phyloP scores from a whole-genome alignment of 1,140 invertebrate species.

The Heliothis virescens region DNA sequence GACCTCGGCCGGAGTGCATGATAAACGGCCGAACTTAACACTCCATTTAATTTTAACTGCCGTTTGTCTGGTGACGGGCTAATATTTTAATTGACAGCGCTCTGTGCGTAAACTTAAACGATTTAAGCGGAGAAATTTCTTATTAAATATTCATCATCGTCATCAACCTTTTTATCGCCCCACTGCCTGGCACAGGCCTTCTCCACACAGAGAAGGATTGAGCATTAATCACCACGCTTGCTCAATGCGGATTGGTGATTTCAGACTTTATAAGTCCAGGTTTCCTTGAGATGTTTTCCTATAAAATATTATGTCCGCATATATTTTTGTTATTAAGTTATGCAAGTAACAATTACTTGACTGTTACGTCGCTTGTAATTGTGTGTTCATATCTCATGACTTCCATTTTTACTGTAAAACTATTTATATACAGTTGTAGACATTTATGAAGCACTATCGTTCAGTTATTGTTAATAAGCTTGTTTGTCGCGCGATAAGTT shows the following conservation, averaged over 20 bases:
- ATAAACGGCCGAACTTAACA: conserved; percentile 49
- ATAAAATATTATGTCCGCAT: too few species aligned
- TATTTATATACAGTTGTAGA: neutral
- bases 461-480: conserved; percentile 33
- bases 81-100: conserved; percentile 38
- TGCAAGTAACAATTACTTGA: neutral
- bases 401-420: conserved; percentile 32
- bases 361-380: neutral
- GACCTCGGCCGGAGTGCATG: conserved; percentile 40
- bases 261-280: too few species aligned
- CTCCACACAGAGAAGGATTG: too few species aligned
- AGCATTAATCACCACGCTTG: too few species aligned
- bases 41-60: conserved; percentile 47
- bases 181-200: too few species aligned
- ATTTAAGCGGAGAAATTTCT: neutral
- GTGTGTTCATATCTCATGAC: conserved; percentile 1
- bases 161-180: too few species aligned
- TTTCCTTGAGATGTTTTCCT: too few species aligned
- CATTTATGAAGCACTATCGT: conserved; percentile 13
- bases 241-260: too few species aligned
- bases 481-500: conserved; percentile 25
- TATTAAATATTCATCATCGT: too few species aligned
- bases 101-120: neutral
- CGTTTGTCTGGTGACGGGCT: conserved; percentile 27
- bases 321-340: too few species aligned